These are phyloP conservation scores for Phrynosoma platyrhinos DNA, from an alignment of 2,113 vertebrate species.

Conservation along the genomic window DNA sequence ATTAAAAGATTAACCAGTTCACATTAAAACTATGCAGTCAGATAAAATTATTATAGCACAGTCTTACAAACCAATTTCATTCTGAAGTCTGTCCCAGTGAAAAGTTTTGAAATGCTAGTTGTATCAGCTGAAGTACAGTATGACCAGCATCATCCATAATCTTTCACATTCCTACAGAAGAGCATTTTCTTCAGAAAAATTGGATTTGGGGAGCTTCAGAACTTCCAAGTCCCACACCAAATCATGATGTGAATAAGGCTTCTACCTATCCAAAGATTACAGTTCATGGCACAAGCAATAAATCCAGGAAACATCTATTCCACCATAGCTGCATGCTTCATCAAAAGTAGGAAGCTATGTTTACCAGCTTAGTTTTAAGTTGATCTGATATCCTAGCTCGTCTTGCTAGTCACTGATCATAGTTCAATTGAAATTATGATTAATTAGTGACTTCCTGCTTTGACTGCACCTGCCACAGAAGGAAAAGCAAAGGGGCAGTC, in stretches of 20 bases:
- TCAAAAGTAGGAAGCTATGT: background rate
- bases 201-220: background rate
- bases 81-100: constrained; percentile 49
- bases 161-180: background rate
- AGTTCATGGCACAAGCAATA: background rate
- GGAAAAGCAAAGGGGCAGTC: background rate
- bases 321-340: background rate
- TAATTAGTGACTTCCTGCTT: background rate
- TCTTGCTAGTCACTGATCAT: background rate
- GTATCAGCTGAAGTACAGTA: background rate
- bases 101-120: constrained; percentile 41
- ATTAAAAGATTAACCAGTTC: constrained; percentile 81
- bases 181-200: constrained; percentile 18
- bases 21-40: constrained; percentile 59
- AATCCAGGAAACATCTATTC: background rate
- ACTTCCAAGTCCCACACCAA: no score
- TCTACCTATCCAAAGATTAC: background rate
- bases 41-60: constrained; percentile 37
- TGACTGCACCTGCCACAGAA: background rate
- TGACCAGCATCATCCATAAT: constrained; percentile 20
- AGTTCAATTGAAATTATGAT: background rate
- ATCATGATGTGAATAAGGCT: background rate
- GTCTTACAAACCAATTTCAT: constrained; percentile 13
- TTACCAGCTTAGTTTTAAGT: background rate
- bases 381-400: background rate